phyloP scores from a whole-genome alignment of 2,888 invertebrate species.

The Brenthis ino region DNA sequence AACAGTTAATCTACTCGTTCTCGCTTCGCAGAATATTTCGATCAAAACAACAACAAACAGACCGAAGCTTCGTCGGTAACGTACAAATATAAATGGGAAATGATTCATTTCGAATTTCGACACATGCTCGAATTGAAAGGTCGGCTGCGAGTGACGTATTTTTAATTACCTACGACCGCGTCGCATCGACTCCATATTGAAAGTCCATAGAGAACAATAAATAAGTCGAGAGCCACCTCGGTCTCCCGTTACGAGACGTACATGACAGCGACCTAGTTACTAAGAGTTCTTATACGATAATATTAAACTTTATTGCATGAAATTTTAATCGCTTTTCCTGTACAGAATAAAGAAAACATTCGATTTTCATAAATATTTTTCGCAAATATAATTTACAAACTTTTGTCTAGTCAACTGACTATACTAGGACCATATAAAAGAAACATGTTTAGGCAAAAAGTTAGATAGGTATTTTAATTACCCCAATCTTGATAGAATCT shows the following conservation, averaged over 20 bases:
- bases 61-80: slow-evolving; percentile 48
- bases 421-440: not conserved
- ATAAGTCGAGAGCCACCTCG: slow-evolving; percentile 59
- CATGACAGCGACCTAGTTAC: slow-evolving; percentile 40
- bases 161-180: slow-evolving; percentile 79
- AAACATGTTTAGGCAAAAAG: slow-evolving; percentile 57
- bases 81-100: slow-evolving; percentile 74
- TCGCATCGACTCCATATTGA: slow-evolving; percentile 67
- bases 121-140: slow-evolving; percentile 78
- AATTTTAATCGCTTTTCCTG: not conserved
- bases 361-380: not conserved
- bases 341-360: not conserved
- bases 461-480: slow-evolving; percentile 73
- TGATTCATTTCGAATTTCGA: slow-evolving; percentile 79
- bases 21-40: slow-evolving; percentile 45
- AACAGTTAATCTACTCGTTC: slow-evolving; percentile 42
- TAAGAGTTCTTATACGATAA: slow-evolving; percentile 5
- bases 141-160: slow-evolving; percentile 80
- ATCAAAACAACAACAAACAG: slow-evolving; percentile 51
- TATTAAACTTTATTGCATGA: slow-evolving; percentile 4
- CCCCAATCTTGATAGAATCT: slow-evolving; percentile 78
- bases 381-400: not conserved
- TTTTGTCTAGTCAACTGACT: not conserved
- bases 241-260: slow-evolving; percentile 35
- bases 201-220: slow-evolving; percentile 75